Conservation (phyloP, 2,797 vertebrate species). For the Arrhamphus sclerolepis region DNA sequence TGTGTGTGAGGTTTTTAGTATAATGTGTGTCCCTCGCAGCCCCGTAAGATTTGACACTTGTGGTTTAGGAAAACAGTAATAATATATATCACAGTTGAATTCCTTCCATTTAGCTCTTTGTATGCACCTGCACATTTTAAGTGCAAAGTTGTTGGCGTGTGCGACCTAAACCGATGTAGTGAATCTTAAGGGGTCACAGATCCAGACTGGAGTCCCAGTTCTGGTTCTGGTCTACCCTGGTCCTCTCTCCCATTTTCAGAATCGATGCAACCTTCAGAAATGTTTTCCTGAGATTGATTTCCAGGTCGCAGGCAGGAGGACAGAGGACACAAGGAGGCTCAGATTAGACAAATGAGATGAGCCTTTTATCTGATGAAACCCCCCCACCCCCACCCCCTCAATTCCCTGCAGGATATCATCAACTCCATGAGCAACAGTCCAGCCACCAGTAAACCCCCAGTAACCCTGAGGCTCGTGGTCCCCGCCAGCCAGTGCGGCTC, state of each 20-base stretch:
- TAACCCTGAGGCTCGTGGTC: constrained; percentile 91
- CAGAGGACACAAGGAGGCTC: background rate
- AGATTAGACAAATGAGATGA: background rate
- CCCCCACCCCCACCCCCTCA: background rate
- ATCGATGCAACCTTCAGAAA: background rate
- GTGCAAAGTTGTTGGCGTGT: too few relatives aligned
- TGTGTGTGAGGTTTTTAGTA: too few relatives aligned
- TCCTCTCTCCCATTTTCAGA: background rate
- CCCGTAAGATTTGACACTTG: too few relatives aligned
- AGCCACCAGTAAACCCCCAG: constrained; percentile 94
- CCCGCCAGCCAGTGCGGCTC: constrained; percentile 95
- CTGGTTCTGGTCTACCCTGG: too few relatives aligned
- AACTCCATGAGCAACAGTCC: constrained; percentile 99
- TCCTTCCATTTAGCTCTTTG: too few relatives aligned
- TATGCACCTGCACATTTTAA: too few relatives aligned
- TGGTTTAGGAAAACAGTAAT: too few relatives aligned
- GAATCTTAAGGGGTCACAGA: too few relatives aligned
- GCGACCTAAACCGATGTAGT: too few relatives aligned
- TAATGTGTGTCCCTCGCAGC: too few relatives aligned
- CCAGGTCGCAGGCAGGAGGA: background rate
- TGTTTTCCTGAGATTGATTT: constrained; percentile 1
- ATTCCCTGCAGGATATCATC: constrained; percentile 88
- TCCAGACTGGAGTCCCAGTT: too few relatives aligned
- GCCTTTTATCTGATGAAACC: background rate
- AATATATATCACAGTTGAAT: too few relatives aligned